These are phyloP conservation scores for Piprites chloris DNA, from an alignment of 2,113 vertebrate species.

Conservation along the genomic window DNA sequence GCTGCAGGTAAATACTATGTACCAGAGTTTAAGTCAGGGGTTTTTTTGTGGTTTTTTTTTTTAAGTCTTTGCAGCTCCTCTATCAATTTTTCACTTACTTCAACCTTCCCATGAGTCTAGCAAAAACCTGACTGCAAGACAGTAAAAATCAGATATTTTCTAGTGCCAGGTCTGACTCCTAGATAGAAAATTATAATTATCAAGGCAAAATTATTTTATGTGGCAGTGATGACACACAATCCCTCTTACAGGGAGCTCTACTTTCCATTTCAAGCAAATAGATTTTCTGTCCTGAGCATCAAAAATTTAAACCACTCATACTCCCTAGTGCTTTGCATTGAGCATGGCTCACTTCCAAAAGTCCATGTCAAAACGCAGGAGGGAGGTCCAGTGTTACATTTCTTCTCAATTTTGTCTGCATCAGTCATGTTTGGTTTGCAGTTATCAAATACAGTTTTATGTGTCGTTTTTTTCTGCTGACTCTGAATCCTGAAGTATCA, in stretches of 20 bases:
- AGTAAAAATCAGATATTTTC: background rate
- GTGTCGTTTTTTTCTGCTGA: background rate
- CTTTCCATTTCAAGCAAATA: conserved; percentile 14
- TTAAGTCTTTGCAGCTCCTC: background rate
- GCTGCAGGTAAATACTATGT: background rate
- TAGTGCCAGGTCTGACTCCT: background rate
- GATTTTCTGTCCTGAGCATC: conserved; percentile 2
- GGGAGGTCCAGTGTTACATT: background rate
- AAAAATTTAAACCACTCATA: background rate
- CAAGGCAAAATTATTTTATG: background rate
- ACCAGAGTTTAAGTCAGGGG: background rate
- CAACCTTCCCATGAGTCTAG: background rate
- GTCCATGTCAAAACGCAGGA: background rate
- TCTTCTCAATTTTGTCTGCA: background rate
- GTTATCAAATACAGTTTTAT: background rate
- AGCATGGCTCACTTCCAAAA: background rate
- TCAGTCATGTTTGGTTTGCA: background rate
- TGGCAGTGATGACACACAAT: background rate
- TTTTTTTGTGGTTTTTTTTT: background rate
- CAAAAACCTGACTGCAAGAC: background rate
- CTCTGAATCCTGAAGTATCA: background rate
- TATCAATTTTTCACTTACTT: background rate
- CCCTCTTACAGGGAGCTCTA: background rate
- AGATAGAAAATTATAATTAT: background rate
- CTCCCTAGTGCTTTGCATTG: background rate